Base-by-base conservation (phyloP, 1,140 invertebrate species). In the Procambarus virginalis region DNA sequence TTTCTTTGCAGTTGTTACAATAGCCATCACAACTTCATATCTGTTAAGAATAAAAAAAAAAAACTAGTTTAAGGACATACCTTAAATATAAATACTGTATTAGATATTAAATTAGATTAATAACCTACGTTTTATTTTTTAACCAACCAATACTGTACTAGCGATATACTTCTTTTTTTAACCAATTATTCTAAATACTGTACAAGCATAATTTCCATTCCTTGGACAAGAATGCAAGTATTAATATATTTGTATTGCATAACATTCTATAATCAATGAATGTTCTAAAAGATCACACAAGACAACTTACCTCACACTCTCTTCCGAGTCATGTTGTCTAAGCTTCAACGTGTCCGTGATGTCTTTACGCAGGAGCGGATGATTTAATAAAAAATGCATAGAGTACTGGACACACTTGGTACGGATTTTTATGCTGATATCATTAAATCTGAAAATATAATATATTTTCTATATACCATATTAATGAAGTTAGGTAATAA, bases 391-490 rank as follows among this genome's bases (percentile, higher is more conserved):
- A 93, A 99, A 99, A 94, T 99, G 97, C 97, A 99, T 99, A 17
- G 98, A 98, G 93, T 99, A 98, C 93, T 99, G 98, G 0, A 99
- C 98, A 94, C 98, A 99, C 93, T 98, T 98, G 49, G 97, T 98
- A 80, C 98, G 96, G 91, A 99, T 99, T 0, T 96, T 95, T 17
- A 98, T 96, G 73, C 96, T 97, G 92, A 99, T 99, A 94, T 99
- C 98, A 94, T 99, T 99, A 94, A 99, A 99, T 92, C 98, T 95
- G 93, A 46, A 81, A 88, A 48, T 34, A 34, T 34, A 34, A 34
- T 34, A n/a, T n/a, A 34, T 34, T 34, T 34, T 34, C 34, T 34
- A 34, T 34, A 34, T 34, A 34, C 34, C 34, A 34, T 34, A 34
- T 34, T 34, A 34, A 34, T 34, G 1, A 34, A 34, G 34, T 34